Percentiles rank a stretch among this genome's conserved stretches.
Evolutionary conservation across 1,140 invertebrate species (phyloP).

Genomic region (Diorhabda sublineata): DNA sequence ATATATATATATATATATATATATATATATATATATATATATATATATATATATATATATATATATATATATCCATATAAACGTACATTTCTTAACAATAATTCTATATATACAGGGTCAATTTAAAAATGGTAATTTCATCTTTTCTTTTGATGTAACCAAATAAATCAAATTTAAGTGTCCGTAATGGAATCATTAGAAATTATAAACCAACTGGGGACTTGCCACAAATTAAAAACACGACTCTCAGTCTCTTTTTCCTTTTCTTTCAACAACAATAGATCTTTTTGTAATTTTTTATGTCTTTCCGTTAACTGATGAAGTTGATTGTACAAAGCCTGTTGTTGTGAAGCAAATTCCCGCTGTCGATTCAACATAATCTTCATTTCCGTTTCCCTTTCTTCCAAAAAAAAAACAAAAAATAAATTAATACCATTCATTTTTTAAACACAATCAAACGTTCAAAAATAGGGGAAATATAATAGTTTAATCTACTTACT

Average conservation of each 20-base stretch:
- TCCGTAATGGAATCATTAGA: constrained; percentile 24
- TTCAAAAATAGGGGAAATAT: too few species aligned
- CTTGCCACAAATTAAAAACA: constrained; percentile 41
- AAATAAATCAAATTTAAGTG: too few species aligned
- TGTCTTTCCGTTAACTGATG: constrained; percentile 39
- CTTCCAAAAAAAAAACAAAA: constrained; percentile 31
- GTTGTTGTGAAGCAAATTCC: constrained; percentile 36
- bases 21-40: too few species aligned
- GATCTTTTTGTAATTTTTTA: constrained; percentile 38
- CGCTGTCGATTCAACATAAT: constrained; percentile 33
- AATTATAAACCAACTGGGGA: constrained; percentile 44
- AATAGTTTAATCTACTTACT: constrained; percentile 34
- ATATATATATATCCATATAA: too few species aligned
- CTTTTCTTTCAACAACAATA: constrained; percentile 35
- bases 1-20: too few species aligned
- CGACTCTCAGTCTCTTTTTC: constrained; percentile 40
- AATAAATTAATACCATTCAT: background rate
- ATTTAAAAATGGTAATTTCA: too few species aligned
- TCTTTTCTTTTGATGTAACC: too few species aligned
- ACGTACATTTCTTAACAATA: too few species aligned
- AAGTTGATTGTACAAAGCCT: constrained; percentile 37
- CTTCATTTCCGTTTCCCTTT: constrained; percentile 44
- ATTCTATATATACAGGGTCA: too few species aligned
- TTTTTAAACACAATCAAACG: too few species aligned
- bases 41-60: too few species aligned